These are phyloP conservation scores for Heliangelus exortis DNA, from an alignment of 2,797 vertebrate species.

Conservation along the genomic window DNA sequence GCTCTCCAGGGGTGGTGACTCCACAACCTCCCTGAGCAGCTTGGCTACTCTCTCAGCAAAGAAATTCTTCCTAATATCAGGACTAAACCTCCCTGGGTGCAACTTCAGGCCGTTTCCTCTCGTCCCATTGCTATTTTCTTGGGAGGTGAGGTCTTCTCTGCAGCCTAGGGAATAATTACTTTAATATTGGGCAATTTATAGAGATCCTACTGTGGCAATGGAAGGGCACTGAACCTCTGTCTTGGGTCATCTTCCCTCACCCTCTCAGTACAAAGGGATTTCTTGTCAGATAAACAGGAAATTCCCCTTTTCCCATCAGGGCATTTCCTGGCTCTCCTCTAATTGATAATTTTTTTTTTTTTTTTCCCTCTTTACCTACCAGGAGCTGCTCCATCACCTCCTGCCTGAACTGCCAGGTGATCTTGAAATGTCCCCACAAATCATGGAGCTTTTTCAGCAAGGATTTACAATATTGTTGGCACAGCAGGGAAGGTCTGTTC, in stretches of 20 bases:
- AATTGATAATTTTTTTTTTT: background rate
- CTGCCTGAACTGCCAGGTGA: background rate
- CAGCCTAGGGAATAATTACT: background rate
- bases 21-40: no score
- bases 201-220: background rate
- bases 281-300: background rate
- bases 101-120: no score
- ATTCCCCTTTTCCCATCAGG: background rate
- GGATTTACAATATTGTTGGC: background rate
- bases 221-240: background rate
- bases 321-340: background rate
- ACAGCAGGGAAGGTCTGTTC: background rate
- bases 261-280: background rate
- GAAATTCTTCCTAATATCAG: no score
- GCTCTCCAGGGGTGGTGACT: no score
- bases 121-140: no score
- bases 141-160: background rate
- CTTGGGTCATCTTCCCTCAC: background rate
- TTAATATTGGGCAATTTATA: background rate
- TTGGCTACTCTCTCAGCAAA: no score
- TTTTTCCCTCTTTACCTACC: background rate
- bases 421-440: background rate
- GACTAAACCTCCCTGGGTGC: no score
- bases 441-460: background rate
- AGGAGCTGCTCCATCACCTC: background rate